A percentile compares a stretch with the other conserved stretches of the same genome.
Evolutionary conservation across 2,113 vertebrate genomes (phyloP).

Genomic region (Pluvialis apricaria): DNA sequence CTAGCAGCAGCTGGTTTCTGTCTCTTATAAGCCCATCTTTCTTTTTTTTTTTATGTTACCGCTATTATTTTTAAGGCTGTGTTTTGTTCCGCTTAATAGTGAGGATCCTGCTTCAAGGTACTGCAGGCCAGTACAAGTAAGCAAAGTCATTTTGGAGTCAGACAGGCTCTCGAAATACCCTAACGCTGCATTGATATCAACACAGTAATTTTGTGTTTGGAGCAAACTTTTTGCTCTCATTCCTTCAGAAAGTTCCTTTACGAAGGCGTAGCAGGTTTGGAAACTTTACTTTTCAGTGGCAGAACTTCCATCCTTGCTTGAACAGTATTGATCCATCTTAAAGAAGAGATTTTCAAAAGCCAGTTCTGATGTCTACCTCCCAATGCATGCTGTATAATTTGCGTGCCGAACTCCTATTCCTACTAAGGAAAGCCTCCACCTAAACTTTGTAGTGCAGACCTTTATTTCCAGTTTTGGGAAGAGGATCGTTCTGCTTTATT

Average conservation of each 20-base stretch:
- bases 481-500: neutral
- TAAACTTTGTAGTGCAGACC: neutral
- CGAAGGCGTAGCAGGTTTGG: neutral
- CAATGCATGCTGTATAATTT: neutral
- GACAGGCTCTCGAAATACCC: neutral
- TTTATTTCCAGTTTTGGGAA: neutral
- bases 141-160: neutral
- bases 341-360: neutral
- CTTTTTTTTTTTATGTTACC: neutral
- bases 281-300: neutral
- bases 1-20: conserved; percentile 24
- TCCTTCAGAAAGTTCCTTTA: neutral
- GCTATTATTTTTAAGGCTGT: neutral
- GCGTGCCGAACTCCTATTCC: neutral
- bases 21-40: neutral
- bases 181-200: neutral
- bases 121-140: neutral
- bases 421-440: neutral
- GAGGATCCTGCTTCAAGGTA: neutral
- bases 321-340: neutral
- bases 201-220: neutral
- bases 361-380: neutral
- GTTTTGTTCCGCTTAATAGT: neutral
- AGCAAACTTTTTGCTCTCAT: neutral
- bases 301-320: neutral